Conservation (phyloP, 2,888 invertebrate genomes). For the Furcula furcula region DNA sequence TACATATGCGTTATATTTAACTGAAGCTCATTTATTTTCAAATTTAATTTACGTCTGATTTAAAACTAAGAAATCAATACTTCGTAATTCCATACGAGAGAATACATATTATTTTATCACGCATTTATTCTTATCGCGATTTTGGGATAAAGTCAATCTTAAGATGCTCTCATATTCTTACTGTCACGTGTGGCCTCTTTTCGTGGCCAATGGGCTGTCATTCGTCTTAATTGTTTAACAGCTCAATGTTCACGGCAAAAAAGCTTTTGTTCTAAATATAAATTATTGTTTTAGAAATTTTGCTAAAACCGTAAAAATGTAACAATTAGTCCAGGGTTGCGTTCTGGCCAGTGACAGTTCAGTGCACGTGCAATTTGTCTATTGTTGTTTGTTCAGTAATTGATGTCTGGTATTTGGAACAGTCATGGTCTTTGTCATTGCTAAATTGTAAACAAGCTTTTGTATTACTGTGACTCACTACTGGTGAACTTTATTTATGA, state of each 20-base stretch:
- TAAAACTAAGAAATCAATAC: too few species aligned
- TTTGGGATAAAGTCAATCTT: slow-evolving; percentile 33
- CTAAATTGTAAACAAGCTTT: slow-evolving; percentile 30
- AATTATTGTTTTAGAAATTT: neutral
- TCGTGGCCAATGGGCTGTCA: slow-evolving; percentile 55
- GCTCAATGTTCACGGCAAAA: slow-evolving; percentile 48
- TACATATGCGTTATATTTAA: too few species aligned
- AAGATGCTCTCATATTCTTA: slow-evolving; percentile 59
- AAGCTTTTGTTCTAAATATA: slow-evolving; percentile 21
- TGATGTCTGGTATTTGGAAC: slow-evolving; percentile 40
- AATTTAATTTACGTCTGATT: too few species aligned
- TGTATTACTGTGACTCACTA: slow-evolving; percentile 28
- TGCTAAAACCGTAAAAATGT: slow-evolving; percentile 20
- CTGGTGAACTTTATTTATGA: slow-evolving; percentile 15
- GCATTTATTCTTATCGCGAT: slow-evolving; percentile 1
- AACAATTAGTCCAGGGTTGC: slow-evolving; percentile 29
- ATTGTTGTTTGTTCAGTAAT: slow-evolving; percentile 27
- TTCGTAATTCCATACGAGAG: too few species aligned
- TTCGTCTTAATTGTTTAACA: slow-evolving; percentile 70
- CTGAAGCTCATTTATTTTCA: too few species aligned
- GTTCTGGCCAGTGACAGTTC: slow-evolving; percentile 24
- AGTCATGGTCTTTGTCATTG: slow-evolving; percentile 36
- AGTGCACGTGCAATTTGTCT: slow-evolving; percentile 49
- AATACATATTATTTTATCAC: too few species aligned
- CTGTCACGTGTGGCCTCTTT: slow-evolving; percentile 55